phyloP scores from a whole-genome alignment of 2,888 invertebrate species.

The Lasioglossum lativentre region DNA sequence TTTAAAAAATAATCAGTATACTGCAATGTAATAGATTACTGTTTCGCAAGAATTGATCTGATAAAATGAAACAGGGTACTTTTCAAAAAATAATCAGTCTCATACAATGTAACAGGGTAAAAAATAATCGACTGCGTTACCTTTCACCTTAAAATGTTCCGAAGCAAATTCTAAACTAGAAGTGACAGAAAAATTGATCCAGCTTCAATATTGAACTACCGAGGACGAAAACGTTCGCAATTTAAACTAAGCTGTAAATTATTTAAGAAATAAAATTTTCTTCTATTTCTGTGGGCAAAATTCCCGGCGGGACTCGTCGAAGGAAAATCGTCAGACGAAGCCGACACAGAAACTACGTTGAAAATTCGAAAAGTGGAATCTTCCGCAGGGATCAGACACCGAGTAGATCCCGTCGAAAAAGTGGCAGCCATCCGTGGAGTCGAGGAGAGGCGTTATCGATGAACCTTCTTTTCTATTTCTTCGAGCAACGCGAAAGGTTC shows the following conservation, averaged over 20 bases:
- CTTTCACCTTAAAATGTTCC: too few species aligned
- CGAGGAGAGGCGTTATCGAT: slow-evolving; percentile 3
- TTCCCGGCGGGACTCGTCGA: neutral
- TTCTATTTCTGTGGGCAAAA: neutral
- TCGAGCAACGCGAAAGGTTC: slow-evolving; percentile 5
- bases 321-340: neutral
- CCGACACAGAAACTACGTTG: neutral
- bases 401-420: neutral
- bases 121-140: too few species aligned
- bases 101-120: too few species aligned
- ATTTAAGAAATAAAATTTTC: neutral
- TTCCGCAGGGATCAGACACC: neutral
- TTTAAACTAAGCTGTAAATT: neutral
- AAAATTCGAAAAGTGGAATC: neutral
- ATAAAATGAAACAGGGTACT: too few species aligned
- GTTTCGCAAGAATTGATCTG: too few species aligned
- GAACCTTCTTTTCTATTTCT: slow-evolving; percentile 13
- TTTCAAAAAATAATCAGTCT: too few species aligned
- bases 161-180: too few species aligned
- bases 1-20: too few species aligned
- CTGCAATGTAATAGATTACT: too few species aligned
- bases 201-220: too few species aligned
- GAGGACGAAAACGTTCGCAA: too few species aligned
- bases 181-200: too few species aligned
- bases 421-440: neutral